Conservation (phyloP, 2,888 invertebrate genomes). For the Achlya flavicornis region DNA sequence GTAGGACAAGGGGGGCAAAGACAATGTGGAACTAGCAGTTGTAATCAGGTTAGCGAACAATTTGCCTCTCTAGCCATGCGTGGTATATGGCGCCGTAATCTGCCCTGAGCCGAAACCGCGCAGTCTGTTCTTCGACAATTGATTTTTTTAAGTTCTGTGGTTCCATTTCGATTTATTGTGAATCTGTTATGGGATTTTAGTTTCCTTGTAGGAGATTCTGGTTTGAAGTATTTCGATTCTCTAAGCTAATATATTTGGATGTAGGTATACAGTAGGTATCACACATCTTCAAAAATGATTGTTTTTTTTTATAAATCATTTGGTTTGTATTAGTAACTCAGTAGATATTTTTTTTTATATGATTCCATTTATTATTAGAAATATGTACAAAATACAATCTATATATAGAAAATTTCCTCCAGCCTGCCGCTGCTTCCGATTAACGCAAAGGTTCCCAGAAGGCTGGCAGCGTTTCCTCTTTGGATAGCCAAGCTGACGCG, state of each 20-base stretch:
- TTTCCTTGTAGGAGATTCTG: not conserved
- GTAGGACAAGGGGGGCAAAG: conserved; percentile 56
- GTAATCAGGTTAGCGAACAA: conserved; percentile 93
- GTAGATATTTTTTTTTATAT: too few relatives aligned
- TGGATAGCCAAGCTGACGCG: too few relatives aligned
- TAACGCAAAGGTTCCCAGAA: too few relatives aligned
- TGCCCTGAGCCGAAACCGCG: conserved; percentile 36
- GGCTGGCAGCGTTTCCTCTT: too few relatives aligned
- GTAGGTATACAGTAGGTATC: not conserved
- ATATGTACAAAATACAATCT: too few relatives aligned
- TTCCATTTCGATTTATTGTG: conserved; percentile 19
- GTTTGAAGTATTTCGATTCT: not conserved
- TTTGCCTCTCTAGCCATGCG: conserved; percentile 90
- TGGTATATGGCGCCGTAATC: conserved; percentile 76
- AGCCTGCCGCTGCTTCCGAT: too few relatives aligned
- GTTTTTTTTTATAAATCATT: too few relatives aligned
- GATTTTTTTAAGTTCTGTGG: conserved; percentile 32
- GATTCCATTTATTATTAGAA: too few relatives aligned
- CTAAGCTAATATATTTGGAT: not conserved
- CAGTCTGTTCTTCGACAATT: conserved; percentile 45
- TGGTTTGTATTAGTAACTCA: too few relatives aligned
- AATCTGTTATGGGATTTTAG: not conserved
- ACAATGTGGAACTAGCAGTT: conserved; percentile 81
- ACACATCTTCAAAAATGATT: too few relatives aligned
- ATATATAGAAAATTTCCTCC: too few relatives aligned